Base-by-base conservation (phyloP, 2,797 vertebrate genomes). In the Acipenser oxyrinchus region DNA sequence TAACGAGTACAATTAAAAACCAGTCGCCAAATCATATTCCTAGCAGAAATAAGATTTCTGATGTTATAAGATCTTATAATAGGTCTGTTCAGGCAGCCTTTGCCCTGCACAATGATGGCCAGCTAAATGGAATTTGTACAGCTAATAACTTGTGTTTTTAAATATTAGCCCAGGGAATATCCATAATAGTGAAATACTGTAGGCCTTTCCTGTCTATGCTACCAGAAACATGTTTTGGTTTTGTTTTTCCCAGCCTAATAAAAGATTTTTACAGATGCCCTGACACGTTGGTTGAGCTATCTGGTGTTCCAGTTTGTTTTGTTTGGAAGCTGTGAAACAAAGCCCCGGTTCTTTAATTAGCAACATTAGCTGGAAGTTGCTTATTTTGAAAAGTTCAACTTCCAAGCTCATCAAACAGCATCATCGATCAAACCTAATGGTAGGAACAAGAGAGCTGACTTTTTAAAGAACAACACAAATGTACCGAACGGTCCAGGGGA, bases 301-400 rank as follows among this genome's bases (percentile, higher is more conserved):
- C 72, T 71, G 69, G 66, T 74, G 77, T 66, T 76, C 69, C 64
- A 74, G 67, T 78, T 69, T 82, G 66, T 82, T 85, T 75, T 78
- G 73, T 61, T 78, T 81, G 78, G 75, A 78, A 55, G 37, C 77
- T 66, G 66, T 50, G 12, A 61, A 55, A 68, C 70, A 68, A 67
- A 75, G 74, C 66, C 12, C 71, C 66, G 66, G 70, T 71, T 76
- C 74, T 72, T 70, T 65, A 74, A 75, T 69, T 73, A 73, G 66
- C 66, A 69, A 66, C 72, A 79, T 82, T 80, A 83, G 71, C 52
- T 67, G 13, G 66, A 65, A 78, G 75, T 71, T 66, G 68, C 60
- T 57, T 48, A 50, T 48, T 67, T 64, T 67, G 81, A 80, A 81
- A 83, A 86, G 69, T 76, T 68, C 83, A 82, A 85, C 76, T 73